Base-by-base conservation (phyloP, 1,140 invertebrate genomes). In the Venustaconcha ellipsiformis region DNA sequence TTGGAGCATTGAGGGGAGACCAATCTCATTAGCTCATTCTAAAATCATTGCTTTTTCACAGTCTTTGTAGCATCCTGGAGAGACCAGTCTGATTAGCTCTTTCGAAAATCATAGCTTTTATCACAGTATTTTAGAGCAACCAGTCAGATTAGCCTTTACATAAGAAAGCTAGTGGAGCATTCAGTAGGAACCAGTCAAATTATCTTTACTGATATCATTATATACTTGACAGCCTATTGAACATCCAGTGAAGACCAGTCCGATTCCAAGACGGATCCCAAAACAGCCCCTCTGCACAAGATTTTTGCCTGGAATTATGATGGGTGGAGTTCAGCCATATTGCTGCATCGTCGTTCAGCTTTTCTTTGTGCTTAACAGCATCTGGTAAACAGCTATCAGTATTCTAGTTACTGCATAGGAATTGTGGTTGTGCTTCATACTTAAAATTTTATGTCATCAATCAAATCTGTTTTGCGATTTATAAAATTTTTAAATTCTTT, bases 261-360 rank as follows among this genome's bases (percentile, higher is more conserved):
- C 99, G 92, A 99, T 99, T 83, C 98, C 98, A 11, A 92, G 98
- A 0, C 96, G 99, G 91, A 99, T 99, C 83, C 98, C 98, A 1
- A 96, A 99, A 82, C 97, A 99, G 91, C 97, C 96, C 57, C 92
- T 99, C 80, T 99, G 99, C 91, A 99, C 98, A 0, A 96, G 97
- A 90, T 94, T 97, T 1, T 90, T 98, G 75, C 88, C 89, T 57
- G 88, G 92, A 37, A 96, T 99, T 75, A 92, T 99, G 48, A 99
- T 99, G 97, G 98, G 98, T 57, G 98, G 98, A 59, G 97, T 99
- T 65, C 90, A 99, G 79, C 98, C 98, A 12, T 99, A 99, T 90
- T 98, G 98, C 60, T 99, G 98, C 89, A 99, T 99, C 89, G 99
- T 99, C 89, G 99, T 99, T 83, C 98, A 99, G 88, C 92, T 99